Evolutionary conservation across 2,888 invertebrate species (phyloP).

Genomic region (Idaea dimidiata): DNA sequence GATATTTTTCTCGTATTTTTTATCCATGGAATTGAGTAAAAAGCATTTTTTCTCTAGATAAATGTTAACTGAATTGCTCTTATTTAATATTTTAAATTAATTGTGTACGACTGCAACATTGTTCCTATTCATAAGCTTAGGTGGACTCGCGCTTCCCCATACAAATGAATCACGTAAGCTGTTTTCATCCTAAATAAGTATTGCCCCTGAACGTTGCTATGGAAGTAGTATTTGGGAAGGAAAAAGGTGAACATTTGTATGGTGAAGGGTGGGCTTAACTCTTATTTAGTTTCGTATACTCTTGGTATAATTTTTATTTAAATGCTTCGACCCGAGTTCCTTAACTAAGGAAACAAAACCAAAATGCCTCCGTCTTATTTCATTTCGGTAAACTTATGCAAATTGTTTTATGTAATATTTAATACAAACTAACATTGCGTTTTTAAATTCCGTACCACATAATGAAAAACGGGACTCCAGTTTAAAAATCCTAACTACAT

Average conservation of each 20-base stretch:
- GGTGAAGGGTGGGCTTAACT: no score
- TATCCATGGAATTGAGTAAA: neutral
- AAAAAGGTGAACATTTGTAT: no score
- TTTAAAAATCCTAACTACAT: conserved; percentile 4
- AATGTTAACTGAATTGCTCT: neutral
- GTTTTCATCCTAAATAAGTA: no score
- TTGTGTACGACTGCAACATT: no score
- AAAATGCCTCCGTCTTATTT: neutral
- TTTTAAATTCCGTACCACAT: neutral
- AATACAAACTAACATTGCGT: neutral
- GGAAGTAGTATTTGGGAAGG: no score
- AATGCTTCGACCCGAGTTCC: neutral
- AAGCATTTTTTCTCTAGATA: neutral
- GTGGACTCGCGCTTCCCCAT: no score
- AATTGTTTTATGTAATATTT: neutral
- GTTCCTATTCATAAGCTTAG: no score
- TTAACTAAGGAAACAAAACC: neutral
- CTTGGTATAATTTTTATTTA: no score
- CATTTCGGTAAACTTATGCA: neutral
- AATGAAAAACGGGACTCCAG: neutral
- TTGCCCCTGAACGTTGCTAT: no score
- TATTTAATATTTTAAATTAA: no score
- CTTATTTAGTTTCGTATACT: no score
- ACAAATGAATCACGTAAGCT: no score
- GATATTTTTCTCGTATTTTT: neutral